Evolutionary conservation across 2,888 invertebrate species (phyloP).

Genomic region (Leucoptera coffeella): DNA sequence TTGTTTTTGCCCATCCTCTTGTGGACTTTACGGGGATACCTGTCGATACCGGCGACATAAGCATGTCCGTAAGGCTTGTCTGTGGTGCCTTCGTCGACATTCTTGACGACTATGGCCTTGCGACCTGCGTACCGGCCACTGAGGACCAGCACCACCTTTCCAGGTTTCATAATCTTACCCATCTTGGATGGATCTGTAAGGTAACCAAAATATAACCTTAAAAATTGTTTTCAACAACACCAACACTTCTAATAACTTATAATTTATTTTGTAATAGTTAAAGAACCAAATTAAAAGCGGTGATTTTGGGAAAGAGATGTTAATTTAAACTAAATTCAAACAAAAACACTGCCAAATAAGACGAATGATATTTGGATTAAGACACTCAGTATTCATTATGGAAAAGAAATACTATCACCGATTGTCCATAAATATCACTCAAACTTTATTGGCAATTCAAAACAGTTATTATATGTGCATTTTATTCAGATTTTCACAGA

Average conservation of each 20-base stretch:
- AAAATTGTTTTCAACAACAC: constrained; percentile 13
- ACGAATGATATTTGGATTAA: too few species aligned
- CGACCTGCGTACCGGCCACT: constrained; percentile 98
- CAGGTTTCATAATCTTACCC: constrained; percentile 99
- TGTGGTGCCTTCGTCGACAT: constrained; percentile 92
- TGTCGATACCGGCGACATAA: constrained; percentile 95
- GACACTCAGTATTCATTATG: too few species aligned
- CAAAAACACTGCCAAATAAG: too few species aligned
- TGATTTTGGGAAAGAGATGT: too few species aligned
- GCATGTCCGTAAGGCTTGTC: constrained; percentile 98
- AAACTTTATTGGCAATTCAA: too few species aligned
- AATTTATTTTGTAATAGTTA: too few species aligned
- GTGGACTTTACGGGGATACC: constrained; percentile 93
- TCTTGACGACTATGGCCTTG: constrained; percentile 93
- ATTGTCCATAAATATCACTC: too few species aligned
- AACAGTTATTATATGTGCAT: too few species aligned
- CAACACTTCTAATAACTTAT: too few species aligned
- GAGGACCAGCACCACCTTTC: constrained; percentile 98
- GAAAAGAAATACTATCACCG: too few species aligned
- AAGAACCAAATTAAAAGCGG: too few species aligned
- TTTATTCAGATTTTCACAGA: constrained; percentile 40
- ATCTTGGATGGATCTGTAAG: constrained; percentile 62
- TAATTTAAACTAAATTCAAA: too few species aligned
- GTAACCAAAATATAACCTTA: constrained; percentile 37
- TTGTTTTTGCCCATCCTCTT: constrained; percentile 94